Conservation (phyloP, 2,113 vertebrate genomes). For the Lophochroa leadbeateri region DNA sequence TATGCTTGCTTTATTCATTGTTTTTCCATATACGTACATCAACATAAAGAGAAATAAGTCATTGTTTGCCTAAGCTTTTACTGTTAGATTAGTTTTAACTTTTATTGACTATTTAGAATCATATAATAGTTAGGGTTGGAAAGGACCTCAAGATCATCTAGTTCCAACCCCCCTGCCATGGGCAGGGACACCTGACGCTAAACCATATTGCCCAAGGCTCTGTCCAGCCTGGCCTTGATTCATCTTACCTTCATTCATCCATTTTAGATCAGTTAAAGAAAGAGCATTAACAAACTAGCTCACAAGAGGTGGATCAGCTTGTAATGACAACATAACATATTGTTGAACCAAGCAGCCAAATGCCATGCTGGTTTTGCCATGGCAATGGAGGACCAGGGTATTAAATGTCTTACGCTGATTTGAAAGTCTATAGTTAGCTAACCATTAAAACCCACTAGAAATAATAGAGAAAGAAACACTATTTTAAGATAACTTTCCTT, state of each 20-base stretch:
- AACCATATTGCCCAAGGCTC: no score
- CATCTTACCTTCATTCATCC: background rate
- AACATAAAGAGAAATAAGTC: background rate
- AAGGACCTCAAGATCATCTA: no score
- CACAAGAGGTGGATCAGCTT: background rate
- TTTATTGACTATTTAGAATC: background rate
- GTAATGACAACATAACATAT: background rate
- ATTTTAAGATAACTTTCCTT: background rate
- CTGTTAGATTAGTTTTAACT: background rate
- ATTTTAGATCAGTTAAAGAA: background rate
- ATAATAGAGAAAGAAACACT: background rate
- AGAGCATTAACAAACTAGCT: background rate
- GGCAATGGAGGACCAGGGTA: background rate
- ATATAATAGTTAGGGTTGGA: no score
- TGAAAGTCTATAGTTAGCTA: background rate
- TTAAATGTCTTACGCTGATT: background rate
- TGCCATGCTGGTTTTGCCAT: background rate
- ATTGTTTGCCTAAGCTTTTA: background rate
- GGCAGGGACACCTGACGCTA: no score
- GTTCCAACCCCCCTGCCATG: no score
- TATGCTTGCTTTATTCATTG: background rate
- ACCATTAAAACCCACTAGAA: background rate
- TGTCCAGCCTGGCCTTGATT: no score
- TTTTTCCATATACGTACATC: background rate
- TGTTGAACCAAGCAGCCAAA: background rate